Conservation (phyloP, 2,797 vertebrate species). For the Aldrovandia affinis region DNA sequence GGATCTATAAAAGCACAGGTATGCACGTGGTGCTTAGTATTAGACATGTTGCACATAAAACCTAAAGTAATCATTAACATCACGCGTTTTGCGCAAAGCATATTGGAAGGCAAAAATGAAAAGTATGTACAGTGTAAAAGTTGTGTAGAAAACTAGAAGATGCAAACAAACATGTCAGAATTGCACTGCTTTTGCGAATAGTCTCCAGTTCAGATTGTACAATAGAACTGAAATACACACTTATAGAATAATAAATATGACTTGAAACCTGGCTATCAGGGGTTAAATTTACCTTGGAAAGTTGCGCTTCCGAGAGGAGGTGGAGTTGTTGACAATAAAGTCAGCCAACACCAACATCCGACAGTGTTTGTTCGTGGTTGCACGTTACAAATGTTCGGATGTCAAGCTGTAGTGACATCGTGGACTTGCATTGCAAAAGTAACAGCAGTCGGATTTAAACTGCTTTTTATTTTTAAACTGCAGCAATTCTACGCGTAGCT, state of each 20-base stretch:
- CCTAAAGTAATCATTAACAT: neutral
- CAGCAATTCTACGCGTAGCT: neutral
- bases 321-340: conserved; percentile 3
- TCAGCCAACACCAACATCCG: neutral
- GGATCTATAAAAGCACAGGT: neutral
- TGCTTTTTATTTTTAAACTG: neutral
- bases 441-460: neutral
- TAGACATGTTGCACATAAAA: neutral
- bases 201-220: too few species aligned
- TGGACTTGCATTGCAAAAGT: neutral
- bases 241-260: too few species aligned
- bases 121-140: neutral
- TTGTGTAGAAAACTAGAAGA: neutral
- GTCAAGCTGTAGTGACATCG: neutral
- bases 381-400: neutral
- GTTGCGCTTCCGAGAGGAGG: conserved; percentile 5
- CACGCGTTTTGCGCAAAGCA: neutral
- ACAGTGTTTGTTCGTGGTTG: neutral
- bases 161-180: neutral
- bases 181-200: neutral
- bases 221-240: too few species aligned
- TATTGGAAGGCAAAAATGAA: neutral
- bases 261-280: neutral
- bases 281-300: neutral
- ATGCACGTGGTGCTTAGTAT: neutral